Evolutionary conservation across 2,113 vertebrate genomes (phyloP).

Genomic region (Platichthys flesus): DNA sequence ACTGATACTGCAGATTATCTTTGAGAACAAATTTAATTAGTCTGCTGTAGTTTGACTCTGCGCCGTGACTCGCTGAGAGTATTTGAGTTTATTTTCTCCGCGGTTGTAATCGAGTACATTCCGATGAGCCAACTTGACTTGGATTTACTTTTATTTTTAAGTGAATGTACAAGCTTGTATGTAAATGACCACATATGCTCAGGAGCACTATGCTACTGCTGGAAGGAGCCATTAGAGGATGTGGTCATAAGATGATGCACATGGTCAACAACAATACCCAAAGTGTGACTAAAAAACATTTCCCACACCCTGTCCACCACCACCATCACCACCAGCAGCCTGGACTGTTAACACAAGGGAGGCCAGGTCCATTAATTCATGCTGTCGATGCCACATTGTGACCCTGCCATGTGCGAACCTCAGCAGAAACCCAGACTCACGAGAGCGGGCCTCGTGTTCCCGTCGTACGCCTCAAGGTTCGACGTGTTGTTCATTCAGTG

Average conservation of each 20-base stretch:
- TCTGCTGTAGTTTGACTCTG: constrained; percentile 42
- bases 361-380: not conserved
- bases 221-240: too few relatives aligned
- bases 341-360: not conserved
- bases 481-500: not conserved
- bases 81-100: constrained; percentile 15
- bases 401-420: not conserved
- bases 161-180: too few relatives aligned
- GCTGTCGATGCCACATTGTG: not conserved
- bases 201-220: too few relatives aligned
- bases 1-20: constrained; percentile 43
- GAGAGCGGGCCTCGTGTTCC: not conserved
- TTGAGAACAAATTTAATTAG: constrained; percentile 55
- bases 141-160: too few relatives aligned
- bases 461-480: not conserved
- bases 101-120: not conserved
- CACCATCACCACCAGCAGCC: too few relatives aligned
- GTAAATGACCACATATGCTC: too few relatives aligned
- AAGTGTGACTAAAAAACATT: too few relatives aligned
- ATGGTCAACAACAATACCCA: too few relatives aligned
- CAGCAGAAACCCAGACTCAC: too few relatives aligned
- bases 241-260: too few relatives aligned
- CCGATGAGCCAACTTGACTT: too few relatives aligned
- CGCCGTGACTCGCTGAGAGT: constrained; percentile 1
- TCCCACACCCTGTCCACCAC: too few relatives aligned